Conservation (phyloP, 2,113 vertebrate species). For the Saguinus midas region DNA sequence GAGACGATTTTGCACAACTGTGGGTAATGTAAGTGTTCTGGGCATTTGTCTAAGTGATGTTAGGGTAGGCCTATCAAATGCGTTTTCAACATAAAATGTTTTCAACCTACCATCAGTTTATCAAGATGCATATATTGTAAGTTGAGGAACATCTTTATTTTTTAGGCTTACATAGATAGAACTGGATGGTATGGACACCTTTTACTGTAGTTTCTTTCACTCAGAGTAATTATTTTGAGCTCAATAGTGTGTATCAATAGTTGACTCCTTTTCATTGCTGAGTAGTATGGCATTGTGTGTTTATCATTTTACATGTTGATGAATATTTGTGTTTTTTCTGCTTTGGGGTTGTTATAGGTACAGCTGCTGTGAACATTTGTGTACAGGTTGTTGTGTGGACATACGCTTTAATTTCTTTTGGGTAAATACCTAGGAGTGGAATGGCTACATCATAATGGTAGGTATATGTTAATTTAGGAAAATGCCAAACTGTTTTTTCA, state of each 20-base stretch:
- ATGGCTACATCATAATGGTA: background rate
- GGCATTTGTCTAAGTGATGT: background rate
- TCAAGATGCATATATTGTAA: background rate
- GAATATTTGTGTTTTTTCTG: background rate
- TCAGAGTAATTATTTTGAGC: background rate
- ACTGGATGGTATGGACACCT: background rate
- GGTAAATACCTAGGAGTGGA: background rate
- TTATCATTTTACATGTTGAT: background rate
- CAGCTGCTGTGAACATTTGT: background rate
- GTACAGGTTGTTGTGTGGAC: background rate
- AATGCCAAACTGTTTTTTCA: background rate
- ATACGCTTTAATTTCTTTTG: background rate
- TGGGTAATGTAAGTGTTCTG: background rate
- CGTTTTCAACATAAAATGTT: background rate
- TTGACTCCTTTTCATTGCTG: background rate
- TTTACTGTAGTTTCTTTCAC: background rate
- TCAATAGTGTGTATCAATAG: fast-evolving
- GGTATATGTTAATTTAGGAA: background rate
- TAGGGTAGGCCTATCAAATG: background rate
- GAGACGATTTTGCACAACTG: background rate
- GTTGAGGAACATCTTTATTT: background rate
- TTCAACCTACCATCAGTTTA: background rate
- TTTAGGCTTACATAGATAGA: background rate
- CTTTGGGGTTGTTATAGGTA: background rate
- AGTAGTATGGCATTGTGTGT: background rate